These are phyloP conservation scores for Athene cunicularia DNA, from an alignment of 2,113 vertebrate species.

Conservation along the genomic window DNA sequence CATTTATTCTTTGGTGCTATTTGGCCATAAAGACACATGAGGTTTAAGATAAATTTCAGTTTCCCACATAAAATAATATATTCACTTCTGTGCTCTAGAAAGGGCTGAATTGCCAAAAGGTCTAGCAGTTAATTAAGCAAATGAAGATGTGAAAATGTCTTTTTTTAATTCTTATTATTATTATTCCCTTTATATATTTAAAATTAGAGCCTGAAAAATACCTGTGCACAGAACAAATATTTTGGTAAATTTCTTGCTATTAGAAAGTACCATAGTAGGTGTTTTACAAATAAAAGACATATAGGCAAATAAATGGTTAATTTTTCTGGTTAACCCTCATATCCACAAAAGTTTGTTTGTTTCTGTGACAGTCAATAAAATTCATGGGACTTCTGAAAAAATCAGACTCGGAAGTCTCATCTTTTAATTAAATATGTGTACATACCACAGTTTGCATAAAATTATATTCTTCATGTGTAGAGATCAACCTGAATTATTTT, in stretches of 20 bases:
- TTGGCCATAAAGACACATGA: not conserved
- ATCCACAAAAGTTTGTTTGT: not conserved
- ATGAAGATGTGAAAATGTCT: not conserved
- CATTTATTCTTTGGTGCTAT: not conserved
- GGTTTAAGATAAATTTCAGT: not conserved
- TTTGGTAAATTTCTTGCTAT: not conserved
- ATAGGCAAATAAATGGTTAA: not conserved
- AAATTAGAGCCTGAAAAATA: not conserved
- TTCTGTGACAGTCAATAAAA: not conserved
- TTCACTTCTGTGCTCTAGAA: not conserved
- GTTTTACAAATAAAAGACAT: not conserved
- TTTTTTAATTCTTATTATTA: not conserved
- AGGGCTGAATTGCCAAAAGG: constrained; percentile 18
- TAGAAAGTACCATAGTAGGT: not conserved
- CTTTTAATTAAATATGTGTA: not conserved
- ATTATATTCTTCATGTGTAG: not conserved
- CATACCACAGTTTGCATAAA: not conserved
- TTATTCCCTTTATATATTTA: not conserved
- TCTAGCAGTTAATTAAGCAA: constrained; percentile 23
- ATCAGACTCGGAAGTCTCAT: not conserved
- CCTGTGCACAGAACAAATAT: not conserved
- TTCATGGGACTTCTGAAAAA: not conserved
- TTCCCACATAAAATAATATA: not conserved
- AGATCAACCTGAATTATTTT: not conserved
- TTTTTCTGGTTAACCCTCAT: not conserved